Conservation (phyloP, 92 coral and sea anemone genomes). For the Galaxea fascicularis region DNA sequence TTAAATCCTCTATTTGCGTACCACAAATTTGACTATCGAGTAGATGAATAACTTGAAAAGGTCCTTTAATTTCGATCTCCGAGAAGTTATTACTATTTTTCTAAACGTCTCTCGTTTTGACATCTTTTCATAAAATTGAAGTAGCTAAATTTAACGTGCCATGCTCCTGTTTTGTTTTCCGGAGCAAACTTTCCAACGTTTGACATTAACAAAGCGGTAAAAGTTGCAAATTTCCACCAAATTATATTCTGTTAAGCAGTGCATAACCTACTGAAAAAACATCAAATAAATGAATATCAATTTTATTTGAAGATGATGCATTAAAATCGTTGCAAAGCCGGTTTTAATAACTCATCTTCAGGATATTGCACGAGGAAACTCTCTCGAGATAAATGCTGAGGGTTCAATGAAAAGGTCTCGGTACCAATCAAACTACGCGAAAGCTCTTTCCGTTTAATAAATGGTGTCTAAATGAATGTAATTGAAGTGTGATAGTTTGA, state of each 20-base stretch:
- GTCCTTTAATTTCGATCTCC: neutral
- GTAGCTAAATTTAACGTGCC: too few relatives aligned
- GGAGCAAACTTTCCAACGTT: neutral
- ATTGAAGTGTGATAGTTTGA: conserved; percentile 31
- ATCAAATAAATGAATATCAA: neutral
- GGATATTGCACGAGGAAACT: conserved; percentile 11
- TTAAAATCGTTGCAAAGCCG: conserved; percentile 13
- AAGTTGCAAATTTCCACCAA: neutral
- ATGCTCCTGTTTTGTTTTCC: too few relatives aligned
- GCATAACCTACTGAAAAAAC: neutral
- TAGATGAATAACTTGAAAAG: neutral
- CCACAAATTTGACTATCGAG: conserved; percentile 8
- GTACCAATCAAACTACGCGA: neutral
- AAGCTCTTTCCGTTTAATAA: conserved; percentile 37
- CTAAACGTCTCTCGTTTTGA: too few relatives aligned
- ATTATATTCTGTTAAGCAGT: neutral
- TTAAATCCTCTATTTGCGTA: neutral
- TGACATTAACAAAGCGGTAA: neutral
- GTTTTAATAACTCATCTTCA: conserved; percentile 10
- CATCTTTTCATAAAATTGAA: neutral
- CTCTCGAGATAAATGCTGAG: neutral
- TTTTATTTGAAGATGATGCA: neutral
- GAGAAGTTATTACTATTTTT: neutral
- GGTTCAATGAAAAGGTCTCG: neutral
- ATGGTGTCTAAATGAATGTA: neutral